A percentile compares a stretch with the other conserved stretches of the same genome.
Conservation (phyloP, 2,113 vertebrate species). For the Coturnix japonica region DNA sequence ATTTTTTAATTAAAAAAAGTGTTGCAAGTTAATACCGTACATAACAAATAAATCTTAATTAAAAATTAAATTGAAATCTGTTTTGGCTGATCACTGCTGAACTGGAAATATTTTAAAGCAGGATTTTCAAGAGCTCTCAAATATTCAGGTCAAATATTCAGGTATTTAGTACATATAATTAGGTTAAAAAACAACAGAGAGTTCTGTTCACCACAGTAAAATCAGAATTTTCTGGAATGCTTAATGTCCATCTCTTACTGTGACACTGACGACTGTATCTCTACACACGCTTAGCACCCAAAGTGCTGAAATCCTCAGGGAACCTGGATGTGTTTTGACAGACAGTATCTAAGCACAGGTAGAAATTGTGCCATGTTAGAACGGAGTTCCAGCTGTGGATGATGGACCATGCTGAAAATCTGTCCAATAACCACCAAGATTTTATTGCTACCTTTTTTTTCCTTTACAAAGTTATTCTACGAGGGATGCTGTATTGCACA, state of each 20-base stretch:
- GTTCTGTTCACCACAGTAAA: not conserved
- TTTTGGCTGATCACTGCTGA: slow-evolving; percentile 39
- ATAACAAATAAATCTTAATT: slow-evolving; percentile 78
- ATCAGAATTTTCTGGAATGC: not conserved
- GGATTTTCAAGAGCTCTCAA: slow-evolving; percentile 23
- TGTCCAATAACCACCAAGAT: not conserved
- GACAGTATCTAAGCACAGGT: not conserved
- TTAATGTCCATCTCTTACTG: slow-evolving; percentile 11
- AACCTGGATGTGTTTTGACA: slow-evolving; percentile 7
- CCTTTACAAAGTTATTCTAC: not conserved
- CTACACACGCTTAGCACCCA: slow-evolving; percentile 5
- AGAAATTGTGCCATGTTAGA: not conserved
- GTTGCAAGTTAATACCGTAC: slow-evolving; percentile 73
- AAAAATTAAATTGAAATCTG: slow-evolving; percentile 67
- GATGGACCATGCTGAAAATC: not conserved
- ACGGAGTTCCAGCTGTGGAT: not conserved
- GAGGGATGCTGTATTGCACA: not conserved
- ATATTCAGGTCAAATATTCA: not conserved
- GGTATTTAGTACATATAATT: slow-evolving; percentile 16
- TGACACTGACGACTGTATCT: slow-evolving; percentile 47
- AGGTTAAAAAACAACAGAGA: slow-evolving; percentile 23
- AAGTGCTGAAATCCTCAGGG: slow-evolving; percentile 11
- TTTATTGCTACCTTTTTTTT: not conserved
- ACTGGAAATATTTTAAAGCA: slow-evolving; percentile 13
- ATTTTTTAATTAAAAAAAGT: slow-evolving; percentile 59